Evolutionary conservation across 2,113 vertebrate species (phyloP), one percentile per base, ranked within the genome.

Genomic region (Trematomus loennbergii): DNA sequence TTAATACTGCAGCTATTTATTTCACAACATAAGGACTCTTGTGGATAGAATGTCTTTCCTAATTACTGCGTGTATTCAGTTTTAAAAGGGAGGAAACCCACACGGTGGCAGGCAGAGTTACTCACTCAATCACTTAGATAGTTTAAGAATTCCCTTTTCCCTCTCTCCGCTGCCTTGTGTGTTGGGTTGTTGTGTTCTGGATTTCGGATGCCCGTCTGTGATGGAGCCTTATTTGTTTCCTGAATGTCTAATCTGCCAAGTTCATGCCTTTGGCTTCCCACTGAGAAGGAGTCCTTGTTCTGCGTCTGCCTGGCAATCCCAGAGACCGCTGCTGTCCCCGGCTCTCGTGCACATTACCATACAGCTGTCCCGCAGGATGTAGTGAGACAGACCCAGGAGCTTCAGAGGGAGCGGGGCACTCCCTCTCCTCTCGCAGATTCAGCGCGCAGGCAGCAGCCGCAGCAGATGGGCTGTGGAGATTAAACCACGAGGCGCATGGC

Each of bases 321-420:
- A 96, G 95, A 95, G 95, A 96, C 93, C 95, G 94, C 94, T 92
- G 96, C 95, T 95, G 95, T 96, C 96, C 95, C 96, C 95, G 95
- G 96, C 95, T 84, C 90, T 92, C 54, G 85, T 87, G 84, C 97
- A 97, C 96, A 99, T 99, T 99, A 96, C 93, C 98, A 99, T 99
- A 99, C 98, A 99, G 98, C 98, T 99, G 98, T 96, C 95, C 94
- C 94, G 95, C 95, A 96, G 94, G 94, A 92, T 95, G 94, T 95
- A 93, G 93, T 91, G 94, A 95, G 94, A 93, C 94, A 92, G 90
- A 91, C 85, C 89, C 86, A 68, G 64, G 88, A 88, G 87, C 89
- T 89, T 90, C 87, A 88, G 89, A 89, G 84, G 81, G 75, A 71
- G 81, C 78, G 63, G 80, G 85, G 75, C 61, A 59, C 88, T 82